Base-by-base conservation (phyloP, 1,140 invertebrate genomes). In the Rhopalosiphum padi region DNA sequence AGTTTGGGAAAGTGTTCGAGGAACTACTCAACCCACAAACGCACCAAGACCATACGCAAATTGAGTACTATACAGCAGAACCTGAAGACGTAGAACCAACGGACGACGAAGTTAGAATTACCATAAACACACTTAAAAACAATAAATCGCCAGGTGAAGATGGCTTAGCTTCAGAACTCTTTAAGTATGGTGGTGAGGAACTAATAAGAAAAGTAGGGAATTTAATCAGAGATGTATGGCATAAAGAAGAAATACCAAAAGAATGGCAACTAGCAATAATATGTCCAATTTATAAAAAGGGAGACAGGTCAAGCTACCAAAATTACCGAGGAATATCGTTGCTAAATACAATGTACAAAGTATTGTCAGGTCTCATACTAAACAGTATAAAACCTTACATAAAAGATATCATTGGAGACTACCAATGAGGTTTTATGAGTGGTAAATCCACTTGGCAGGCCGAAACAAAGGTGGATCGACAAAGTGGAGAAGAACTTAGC, bases 41-140 rank as follows among this genome's bases (percentile, higher is more conserved):
- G 83, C 83, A 85, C 83, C 83, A 85, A 85, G 83, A 85, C 41
- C 83, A 85, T 85, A 85, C 83, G 83, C 83, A 85, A 85, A 88
- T 88, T 88, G 46, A 88, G 25, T 48, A 46, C 86, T 48, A 88
- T 43, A 48, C 46, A 88, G 46, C 25, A 85, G 86, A 88, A 46
- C 46, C 86, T 88, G 86, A 88, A 25, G 46, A 85, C 83, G 41
- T 85, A 85, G 35, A 86, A 86, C 37, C 37, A 86, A 86, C 37
- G 83, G 23, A 86, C 37, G 37, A 86, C 83, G 83, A 85, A 85
- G 83, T 85, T 85, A 85, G 83, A 85, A 43, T 85, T 6, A 85
- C 21, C 83, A 85, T 85, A 85, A 85, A 37, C 83, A 85, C 83
- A 43, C 83, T 85, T 85, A 85, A 85, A 53, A 85, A 68, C 83